Evolutionary conservation across 2,113 vertebrate species (phyloP), one percentile per base, ranked within the genome.

Genomic region (Tachuris rubrigastra): DNA sequence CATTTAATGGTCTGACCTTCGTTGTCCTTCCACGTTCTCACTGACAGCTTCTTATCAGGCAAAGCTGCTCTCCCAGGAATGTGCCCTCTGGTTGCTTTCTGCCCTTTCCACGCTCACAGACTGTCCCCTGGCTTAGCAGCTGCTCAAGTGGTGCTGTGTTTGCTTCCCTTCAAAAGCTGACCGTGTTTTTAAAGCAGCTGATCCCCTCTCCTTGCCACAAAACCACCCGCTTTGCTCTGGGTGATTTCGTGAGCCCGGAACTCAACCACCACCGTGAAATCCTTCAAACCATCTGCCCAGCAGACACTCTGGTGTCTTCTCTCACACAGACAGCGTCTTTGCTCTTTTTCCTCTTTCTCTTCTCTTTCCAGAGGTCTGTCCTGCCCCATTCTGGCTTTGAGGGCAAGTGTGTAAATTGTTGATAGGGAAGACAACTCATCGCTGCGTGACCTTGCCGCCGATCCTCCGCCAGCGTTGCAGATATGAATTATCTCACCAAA

Each of bases 221-320:
- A 72, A 2, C 1, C 37, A 6, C n/a, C 6, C 24, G 5, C 31
- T 78, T 31, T 0, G 2, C 24, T 42, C 42, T 24, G 44, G 56
- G 52, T 30, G 66, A 33, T 75, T 90, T 72, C 4, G 2, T 4
- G 4, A 87, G 41, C 62, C 75, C 49, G 16, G 69, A 68, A 72
- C 39, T 8, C 55, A 46, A 27, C 8, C 35, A 16, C 7, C 13
- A 7, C 27, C 10, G 22, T 1, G 21, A 94, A 93, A n/a, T 3
- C 55, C 27, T 46, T 37, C 59, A 71, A 4, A 33, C 22, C 56
- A 41, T 42, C 47, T 69, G 75, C 49, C 41, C 1, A 9, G 27
- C 30, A 23, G 27, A 8, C 5, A 5, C 37, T 75, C 87, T 21
- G 10, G 14, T 60, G 33, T 65, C 24, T 27, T 92, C 84, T 80